Evolutionary conservation across 2,797 vertebrate genomes (phyloP).

Genomic region (Xiphorhynchus erythropygius): DNA sequence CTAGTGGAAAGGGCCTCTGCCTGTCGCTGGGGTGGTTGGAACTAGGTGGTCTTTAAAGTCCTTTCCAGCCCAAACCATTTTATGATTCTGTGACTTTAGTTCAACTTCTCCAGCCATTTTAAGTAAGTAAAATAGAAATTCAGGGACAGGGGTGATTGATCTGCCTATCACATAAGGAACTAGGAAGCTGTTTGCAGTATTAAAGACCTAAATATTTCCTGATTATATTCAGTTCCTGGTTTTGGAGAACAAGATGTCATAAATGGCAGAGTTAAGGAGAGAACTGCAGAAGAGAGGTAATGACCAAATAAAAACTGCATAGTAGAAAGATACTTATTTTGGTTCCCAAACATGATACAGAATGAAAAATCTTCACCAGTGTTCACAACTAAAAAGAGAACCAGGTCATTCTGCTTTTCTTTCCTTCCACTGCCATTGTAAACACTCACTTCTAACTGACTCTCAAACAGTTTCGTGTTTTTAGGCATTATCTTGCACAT

Average conservation of each 20-base stretch:
- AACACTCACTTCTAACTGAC: background rate
- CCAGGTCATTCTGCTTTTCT: background rate
- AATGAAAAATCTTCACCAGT: background rate
- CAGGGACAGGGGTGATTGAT: background rate
- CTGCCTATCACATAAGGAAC: background rate
- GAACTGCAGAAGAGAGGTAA: background rate
- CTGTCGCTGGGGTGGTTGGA: background rate
- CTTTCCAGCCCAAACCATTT: background rate
- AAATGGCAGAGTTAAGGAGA: background rate
- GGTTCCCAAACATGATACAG: background rate
- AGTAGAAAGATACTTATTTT: background rate
- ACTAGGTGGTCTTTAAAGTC: background rate
- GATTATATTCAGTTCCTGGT: background rate
- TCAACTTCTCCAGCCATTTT: background rate
- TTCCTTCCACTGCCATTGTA: background rate
- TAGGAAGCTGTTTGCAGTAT: background rate
- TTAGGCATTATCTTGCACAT: slow-evolving; percentile 17
- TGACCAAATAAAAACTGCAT: background rate
- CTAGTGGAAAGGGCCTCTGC: background rate
- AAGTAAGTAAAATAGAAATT: background rate
- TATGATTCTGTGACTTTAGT: background rate
- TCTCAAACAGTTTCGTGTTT: background rate
- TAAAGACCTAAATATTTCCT: background rate
- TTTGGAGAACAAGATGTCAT: background rate
- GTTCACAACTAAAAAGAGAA: background rate